A percentile compares a stretch with the other conserved stretches of the same genome.
These are phyloP conservation scores for Ectobius pallidus DNA, from an alignment of 2,888 invertebrate genomes.

Conservation along the genomic window DNA sequence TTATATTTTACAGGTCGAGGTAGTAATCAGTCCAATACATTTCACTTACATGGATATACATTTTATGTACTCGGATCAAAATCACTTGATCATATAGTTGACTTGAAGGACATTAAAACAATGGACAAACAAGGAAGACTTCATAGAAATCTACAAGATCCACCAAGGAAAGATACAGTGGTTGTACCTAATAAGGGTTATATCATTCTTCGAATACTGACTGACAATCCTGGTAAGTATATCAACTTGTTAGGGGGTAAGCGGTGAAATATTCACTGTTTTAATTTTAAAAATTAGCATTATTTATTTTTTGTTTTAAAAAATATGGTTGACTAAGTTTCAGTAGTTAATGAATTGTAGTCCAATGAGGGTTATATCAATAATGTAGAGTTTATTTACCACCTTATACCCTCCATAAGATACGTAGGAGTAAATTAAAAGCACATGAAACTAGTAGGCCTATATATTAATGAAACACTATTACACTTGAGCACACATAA, in stretches of 20 bases:
- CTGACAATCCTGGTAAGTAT: conserved; percentile 72
- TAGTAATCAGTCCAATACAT: conserved; percentile 67
- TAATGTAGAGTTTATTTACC: too few species aligned
- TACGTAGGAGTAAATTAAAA: too few species aligned
- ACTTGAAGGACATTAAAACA: neutral
- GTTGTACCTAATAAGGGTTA: conserved; percentile 73
- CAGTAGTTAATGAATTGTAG: too few species aligned
- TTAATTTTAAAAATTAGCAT: neutral
- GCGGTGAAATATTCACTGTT: neutral
- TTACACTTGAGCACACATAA: too few species aligned
- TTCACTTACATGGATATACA: conserved; percentile 77
- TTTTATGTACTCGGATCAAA: conserved; percentile 70
- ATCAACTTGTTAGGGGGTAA: too few species aligned
- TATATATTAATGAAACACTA: too few species aligned
- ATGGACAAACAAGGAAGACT: conserved; percentile 55
- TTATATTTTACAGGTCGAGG: conserved; percentile 12
- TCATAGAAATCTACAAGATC: conserved; percentile 53
- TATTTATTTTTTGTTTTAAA: too few species aligned
- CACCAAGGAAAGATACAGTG: conserved; percentile 71
- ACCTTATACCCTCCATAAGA: too few species aligned
- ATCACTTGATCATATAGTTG: conserved; percentile 52
- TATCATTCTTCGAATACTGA: conserved; percentile 72
- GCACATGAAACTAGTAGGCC: too few species aligned
- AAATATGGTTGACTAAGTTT: too few species aligned
- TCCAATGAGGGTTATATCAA: too few species aligned